phyloP scores from a whole-genome alignment of 2,797 vertebrate genomes.

The Aeoliscus strigatus region DNA sequence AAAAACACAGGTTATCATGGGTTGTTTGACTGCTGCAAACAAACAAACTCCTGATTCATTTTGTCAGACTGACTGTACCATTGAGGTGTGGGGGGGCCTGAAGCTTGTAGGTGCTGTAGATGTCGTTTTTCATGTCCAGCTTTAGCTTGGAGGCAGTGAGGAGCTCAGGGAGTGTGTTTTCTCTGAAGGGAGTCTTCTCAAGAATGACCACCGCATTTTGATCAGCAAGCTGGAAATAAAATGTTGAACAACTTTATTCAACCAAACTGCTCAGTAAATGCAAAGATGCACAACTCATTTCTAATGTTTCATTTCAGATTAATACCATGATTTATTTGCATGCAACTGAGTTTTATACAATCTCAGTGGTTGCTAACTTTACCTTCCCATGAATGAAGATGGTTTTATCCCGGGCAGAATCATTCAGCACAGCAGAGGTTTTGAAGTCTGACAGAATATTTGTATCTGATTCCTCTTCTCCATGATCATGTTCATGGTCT shows the following conservation, averaged over 20 bases:
- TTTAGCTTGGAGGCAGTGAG: slow-evolving; percentile 72
- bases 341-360: too few species aligned
- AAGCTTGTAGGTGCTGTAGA: slow-evolving; percentile 88
- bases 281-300: too few species aligned
- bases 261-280: too few species aligned
- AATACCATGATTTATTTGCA: too few species aligned
- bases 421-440: slow-evolving; percentile 76
- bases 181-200: slow-evolving; percentile 90
- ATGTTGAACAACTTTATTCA: too few species aligned
- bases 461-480: not conserved
- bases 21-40: not conserved
- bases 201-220: slow-evolving; percentile 86
- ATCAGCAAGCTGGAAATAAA: slow-evolving; percentile 59
- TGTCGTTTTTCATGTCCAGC: slow-evolving; percentile 86
- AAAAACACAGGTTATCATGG: not conserved
- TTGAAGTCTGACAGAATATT: slow-evolving; percentile 71
- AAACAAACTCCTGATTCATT: not conserved
- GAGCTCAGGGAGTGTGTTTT: slow-evolving; percentile 76
- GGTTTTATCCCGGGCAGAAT: slow-evolving; percentile 84
- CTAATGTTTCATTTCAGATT: too few species aligned
- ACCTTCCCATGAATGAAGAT: slow-evolving; percentile 93
- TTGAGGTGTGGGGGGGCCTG: slow-evolving; percentile 81
- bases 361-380: not conserved
- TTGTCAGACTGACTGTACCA: slow-evolving; percentile 65
- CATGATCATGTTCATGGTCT: slow-evolving; percentile 10